Conservation (phyloP, 2,797 vertebrate species). For the Alca torda region DNA sequence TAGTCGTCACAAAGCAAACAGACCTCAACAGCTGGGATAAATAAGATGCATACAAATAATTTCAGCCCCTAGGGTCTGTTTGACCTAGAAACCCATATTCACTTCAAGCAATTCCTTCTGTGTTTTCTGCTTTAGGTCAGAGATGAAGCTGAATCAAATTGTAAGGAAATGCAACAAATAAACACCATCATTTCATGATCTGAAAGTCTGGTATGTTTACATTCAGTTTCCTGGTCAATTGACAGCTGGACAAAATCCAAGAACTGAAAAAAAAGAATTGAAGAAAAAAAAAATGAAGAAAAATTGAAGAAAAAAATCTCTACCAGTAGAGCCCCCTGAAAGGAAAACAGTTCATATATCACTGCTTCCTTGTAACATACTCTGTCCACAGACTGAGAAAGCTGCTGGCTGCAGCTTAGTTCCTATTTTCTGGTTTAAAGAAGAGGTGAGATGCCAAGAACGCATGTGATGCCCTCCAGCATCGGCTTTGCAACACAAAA, state of each 20-base stretch:
- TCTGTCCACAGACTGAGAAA: background rate
- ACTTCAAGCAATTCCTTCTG: background rate
- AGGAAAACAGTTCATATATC: background rate
- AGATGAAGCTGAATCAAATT: background rate
- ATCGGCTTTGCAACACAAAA: background rate
- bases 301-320: background rate
- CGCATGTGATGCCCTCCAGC: background rate
- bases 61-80: conserved; percentile 4
- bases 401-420: background rate
- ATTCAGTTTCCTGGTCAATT: background rate
- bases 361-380: background rate
- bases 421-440: background rate
- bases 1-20: conserved; percentile 3
- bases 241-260: background rate
- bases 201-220: background rate
- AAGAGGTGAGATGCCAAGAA: background rate
- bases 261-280: background rate
- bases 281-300: background rate
- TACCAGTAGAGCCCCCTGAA: background rate
- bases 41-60: background rate
- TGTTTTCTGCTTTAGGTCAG: conserved; percentile 14
- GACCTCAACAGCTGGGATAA: conserved; percentile 1
- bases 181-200: background rate
- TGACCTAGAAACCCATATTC: conserved; percentile 51
- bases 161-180: background rate